Percentiles rank a stretch among this genome's conserved stretches.
Evolutionary conservation across 2,888 invertebrate species (phyloP).

Genomic region (Colostygia pectinataria): DNA sequence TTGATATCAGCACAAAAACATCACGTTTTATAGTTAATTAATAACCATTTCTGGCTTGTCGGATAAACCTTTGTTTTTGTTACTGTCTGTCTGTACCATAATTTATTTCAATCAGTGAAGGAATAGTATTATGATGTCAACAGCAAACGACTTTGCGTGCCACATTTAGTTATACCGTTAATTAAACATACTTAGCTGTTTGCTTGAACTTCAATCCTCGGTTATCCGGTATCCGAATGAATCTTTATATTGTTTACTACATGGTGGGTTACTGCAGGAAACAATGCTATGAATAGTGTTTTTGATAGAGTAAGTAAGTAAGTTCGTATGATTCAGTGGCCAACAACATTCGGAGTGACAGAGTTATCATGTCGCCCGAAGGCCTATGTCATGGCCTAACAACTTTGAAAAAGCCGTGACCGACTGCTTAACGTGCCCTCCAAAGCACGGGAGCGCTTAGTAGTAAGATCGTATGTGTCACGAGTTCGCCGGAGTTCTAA

Average conservation of each 20-base stretch:
- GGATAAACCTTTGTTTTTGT: conserved; percentile 9
- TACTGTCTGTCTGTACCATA: conserved; percentile 11
- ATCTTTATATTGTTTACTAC: neutral
- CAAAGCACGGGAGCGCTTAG: too few species aligned
- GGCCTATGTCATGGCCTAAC: too few species aligned
- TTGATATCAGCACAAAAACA: conserved; percentile 5
- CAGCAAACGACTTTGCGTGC: conserved; percentile 24
- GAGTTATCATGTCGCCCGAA: too few species aligned
- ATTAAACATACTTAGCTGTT: conserved; percentile 32
- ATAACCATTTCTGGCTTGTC: neutral
- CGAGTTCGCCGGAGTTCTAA: too few species aligned
- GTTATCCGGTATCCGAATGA: conserved; percentile 24
- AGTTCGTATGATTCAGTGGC: too few species aligned
- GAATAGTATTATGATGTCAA: conserved; percentile 3
- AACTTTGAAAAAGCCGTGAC: too few species aligned
- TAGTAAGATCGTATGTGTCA: too few species aligned
- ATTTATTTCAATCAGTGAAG: conserved; percentile 28
- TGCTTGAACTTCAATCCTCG: conserved; percentile 43
- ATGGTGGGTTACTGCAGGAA: neutral
- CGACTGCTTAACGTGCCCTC: too few species aligned
- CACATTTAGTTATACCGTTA: conserved; percentile 26
- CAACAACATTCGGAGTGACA: too few species aligned
- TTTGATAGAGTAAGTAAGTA: too few species aligned
- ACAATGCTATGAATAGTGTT: too few species aligned
- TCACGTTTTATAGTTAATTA: neutral